phyloP scores from a whole-genome alignment of 2,113 vertebrate species.

The Sminthopsis crassicaudata region DNA sequence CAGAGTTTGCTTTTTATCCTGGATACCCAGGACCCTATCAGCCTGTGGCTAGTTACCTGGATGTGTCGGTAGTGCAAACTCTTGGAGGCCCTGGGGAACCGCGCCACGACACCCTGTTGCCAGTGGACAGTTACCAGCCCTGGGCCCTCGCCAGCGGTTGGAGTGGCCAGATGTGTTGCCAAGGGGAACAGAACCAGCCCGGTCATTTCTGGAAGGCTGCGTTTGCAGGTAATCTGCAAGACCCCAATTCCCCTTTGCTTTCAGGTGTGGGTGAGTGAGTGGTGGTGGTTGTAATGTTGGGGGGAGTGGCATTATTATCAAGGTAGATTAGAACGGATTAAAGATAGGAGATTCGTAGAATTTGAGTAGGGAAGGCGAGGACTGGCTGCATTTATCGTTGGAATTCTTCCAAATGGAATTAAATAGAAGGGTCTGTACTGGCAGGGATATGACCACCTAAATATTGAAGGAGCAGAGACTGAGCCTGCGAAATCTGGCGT shows the following conservation, averaged over 20 bases:
- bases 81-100: slow-evolving; percentile 87
- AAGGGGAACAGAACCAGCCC: slow-evolving; percentile 92
- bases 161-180: slow-evolving; percentile 94
- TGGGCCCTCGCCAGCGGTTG: slow-evolving; percentile 93
- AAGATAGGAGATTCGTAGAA: background rate
- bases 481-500: background rate
- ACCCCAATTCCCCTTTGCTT: background rate
- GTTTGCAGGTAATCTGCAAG: slow-evolving; percentile 89
- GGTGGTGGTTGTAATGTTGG: background rate
- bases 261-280: background rate
- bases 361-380: background rate
- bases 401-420: background rate
- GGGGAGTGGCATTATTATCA: background rate
- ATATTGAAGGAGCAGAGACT: background rate
- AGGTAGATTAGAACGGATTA: background rate
- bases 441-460: background rate
- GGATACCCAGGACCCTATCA: slow-evolving; percentile 93
- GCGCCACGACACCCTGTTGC: slow-evolving; percentile 91
- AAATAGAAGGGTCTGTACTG: background rate
- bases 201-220: slow-evolving; percentile 94
- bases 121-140: slow-evolving; percentile 94
- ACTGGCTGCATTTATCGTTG: background rate
- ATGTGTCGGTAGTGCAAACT: slow-evolving; percentile 94
- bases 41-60: slow-evolving; percentile 94
- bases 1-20: slow-evolving; percentile 95